Conservation (phyloP, 2,113 vertebrate species). For the Entomyzon cyanotis region DNA sequence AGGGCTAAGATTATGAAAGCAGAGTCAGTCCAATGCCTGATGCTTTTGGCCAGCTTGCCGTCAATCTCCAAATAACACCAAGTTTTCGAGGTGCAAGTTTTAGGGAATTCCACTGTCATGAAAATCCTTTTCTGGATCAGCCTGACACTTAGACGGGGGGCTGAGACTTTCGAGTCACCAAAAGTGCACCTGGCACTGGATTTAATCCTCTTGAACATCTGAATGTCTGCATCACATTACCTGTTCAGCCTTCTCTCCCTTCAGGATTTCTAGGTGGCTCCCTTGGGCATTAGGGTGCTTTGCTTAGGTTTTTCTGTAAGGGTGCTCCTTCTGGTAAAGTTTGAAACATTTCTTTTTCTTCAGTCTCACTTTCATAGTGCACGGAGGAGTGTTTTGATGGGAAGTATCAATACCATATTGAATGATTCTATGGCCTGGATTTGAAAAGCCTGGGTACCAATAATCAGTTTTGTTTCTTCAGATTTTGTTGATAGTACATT, state of each 20-base stretch:
- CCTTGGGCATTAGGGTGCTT: neutral
- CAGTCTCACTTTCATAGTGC: neutral
- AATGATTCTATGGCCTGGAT: neutral
- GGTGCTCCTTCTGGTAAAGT: neutral
- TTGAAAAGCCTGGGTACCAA: neutral
- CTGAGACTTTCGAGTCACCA: neutral
- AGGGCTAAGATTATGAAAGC: neutral
- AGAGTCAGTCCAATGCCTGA: neutral
- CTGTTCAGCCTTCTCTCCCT: neutral
- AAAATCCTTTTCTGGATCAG: neutral
- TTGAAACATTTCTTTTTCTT: neutral
- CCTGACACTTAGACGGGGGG: neutral
- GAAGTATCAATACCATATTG: slow-evolving; percentile 27
- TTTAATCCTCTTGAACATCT: neutral
- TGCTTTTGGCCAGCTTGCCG: neutral
- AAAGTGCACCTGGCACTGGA: neutral
- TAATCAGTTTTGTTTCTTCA: neutral
- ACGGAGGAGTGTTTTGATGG: neutral
- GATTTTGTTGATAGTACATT: slow-evolving; percentile 5
- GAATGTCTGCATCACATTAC: rapidly evolving
- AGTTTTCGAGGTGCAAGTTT: neutral
- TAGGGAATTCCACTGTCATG: neutral
- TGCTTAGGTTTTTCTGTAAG: neutral
- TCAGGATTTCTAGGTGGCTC: neutral
- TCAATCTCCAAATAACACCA: neutral